These are phyloP conservation scores for Aegypius monachus DNA, from an alignment of 2,113 vertebrate genomes.

Conservation along the genomic window DNA sequence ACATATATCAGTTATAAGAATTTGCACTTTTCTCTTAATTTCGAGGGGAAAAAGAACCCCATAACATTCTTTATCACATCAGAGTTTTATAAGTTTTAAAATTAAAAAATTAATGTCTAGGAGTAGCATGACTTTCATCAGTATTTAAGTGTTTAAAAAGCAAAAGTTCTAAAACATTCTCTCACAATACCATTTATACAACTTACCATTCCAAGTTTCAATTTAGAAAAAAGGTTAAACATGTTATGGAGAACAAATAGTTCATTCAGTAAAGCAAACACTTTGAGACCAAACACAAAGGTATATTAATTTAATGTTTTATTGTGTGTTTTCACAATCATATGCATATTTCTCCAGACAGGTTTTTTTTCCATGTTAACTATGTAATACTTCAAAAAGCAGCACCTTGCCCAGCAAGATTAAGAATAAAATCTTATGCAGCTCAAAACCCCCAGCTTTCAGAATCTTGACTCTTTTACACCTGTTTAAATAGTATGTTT, in stretches of 20 bases:
- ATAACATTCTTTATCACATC: neutral
- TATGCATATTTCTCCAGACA: neutral
- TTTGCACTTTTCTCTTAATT: neutral
- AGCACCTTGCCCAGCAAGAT: neutral
- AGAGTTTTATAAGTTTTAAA: neutral
- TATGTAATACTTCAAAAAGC: neutral
- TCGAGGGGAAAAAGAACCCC: neutral
- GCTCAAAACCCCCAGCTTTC: neutral
- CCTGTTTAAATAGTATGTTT: neutral
- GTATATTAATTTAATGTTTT: neutral
- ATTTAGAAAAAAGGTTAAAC: neutral
- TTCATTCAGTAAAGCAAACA: neutral
- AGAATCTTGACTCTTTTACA: neutral
- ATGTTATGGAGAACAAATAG: neutral
- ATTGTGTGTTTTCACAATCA: neutral
- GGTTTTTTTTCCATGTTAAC: neutral
- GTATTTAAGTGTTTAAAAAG: neutral
- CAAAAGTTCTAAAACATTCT: neutral
- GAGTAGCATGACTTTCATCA: neutral
- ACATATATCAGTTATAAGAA: neutral
- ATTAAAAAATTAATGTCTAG: neutral
- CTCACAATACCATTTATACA: neutral
- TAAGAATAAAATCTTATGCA: neutral
- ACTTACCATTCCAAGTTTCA: neutral
- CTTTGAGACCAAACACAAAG: neutral